phyloP scores from a whole-genome alignment of 2,113 vertebrate species.

The Gobiocypris rarus region DNA sequence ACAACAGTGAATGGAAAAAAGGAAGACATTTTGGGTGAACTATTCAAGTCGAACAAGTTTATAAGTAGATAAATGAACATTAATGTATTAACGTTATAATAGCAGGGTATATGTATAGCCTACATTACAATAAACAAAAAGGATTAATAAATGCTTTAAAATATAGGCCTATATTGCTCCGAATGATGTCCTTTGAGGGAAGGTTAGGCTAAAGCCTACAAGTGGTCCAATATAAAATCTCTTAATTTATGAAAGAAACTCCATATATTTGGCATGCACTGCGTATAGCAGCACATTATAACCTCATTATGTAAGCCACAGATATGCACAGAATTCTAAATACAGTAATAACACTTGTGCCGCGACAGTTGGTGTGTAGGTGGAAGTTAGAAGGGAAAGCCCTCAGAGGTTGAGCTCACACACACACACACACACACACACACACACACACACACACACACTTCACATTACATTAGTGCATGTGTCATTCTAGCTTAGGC shows the following conservation, averaged over 20 bases:
- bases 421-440: constrained; percentile 1
- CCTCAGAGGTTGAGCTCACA: constrained; percentile 39
- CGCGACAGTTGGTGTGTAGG: constrained; percentile 57
- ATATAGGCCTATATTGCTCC: too few relatives aligned
- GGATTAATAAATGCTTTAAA: too few relatives aligned
- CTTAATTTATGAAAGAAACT: constrained; percentile 23
- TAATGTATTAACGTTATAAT: too few relatives aligned
- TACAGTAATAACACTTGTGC: constrained; percentile 53
- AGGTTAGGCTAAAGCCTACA: background rate
- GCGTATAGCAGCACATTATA: constrained; percentile 37
- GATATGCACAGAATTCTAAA: constrained; percentile 46
- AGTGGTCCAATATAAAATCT: background rate
- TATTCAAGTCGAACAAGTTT: too few relatives aligned
- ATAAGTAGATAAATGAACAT: too few relatives aligned
- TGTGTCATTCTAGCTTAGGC: constrained; percentile 30
- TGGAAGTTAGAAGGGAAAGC: constrained; percentile 52
- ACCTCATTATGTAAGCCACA: constrained; percentile 31
- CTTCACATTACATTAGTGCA: constrained; percentile 13
- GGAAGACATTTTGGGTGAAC: too few relatives aligned
- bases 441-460: constrained; percentile 36
- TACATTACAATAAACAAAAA: too few relatives aligned
- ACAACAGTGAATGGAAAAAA: too few relatives aligned
- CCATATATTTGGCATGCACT: background rate
- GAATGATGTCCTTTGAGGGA: background rate
- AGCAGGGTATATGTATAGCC: too few relatives aligned